These are phyloP conservation scores for Seriola quinqueradiata DNA, from an alignment of 2,113 vertebrate species.

Conservation along the genomic window DNA sequence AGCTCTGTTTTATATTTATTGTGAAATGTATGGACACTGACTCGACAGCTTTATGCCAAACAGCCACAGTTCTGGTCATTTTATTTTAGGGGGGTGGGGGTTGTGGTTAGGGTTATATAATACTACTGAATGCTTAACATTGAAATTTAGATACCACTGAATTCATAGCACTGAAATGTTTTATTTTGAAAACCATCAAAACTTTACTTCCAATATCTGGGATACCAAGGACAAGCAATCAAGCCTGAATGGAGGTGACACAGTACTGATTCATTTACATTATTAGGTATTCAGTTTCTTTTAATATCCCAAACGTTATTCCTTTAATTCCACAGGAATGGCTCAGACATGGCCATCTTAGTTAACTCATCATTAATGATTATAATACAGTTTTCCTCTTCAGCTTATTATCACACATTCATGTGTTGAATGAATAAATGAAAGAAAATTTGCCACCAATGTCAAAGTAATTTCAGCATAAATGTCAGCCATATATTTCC, in stretches of 20 bases:
- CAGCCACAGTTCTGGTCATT: no score
- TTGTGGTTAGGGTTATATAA: no score
- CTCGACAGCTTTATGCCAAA: background rate
- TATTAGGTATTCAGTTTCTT: background rate
- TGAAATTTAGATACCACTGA: background rate
- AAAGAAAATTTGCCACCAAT: background rate
- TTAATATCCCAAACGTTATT: no score
- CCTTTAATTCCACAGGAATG: no score
- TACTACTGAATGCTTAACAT: background rate
- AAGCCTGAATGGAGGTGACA: background rate
- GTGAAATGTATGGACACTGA: background rate
- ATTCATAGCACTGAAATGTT: background rate
- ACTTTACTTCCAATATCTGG: background rate
- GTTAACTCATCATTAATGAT: background rate
- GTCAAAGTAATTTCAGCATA: slow-evolving; percentile 1
- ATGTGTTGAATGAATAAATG: background rate
- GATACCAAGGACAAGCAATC: background rate
- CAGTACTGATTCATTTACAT: background rate
- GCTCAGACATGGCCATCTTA: background rate
- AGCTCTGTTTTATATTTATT: slow-evolving; percentile 1
- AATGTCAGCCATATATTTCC: background rate
- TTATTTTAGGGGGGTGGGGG: background rate
- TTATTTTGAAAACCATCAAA: background rate
- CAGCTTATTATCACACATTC: background rate
- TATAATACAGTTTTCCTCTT: background rate